Base-by-base conservation (phyloP, 1,140 invertebrate genomes). In the Rhyzopertha dominica region DNA sequence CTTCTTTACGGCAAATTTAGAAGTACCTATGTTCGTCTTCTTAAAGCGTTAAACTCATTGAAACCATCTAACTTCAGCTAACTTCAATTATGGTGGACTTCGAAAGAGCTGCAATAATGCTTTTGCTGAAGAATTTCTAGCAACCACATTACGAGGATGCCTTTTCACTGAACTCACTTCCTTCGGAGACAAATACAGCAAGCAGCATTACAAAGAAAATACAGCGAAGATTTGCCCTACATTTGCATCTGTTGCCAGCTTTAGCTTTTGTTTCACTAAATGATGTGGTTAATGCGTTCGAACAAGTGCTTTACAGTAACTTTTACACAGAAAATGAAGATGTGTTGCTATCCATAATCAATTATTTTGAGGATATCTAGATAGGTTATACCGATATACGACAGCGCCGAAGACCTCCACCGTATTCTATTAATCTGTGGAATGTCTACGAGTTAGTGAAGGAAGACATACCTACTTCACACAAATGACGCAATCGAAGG, bases 181-280 rank as follows among this genome's bases (percentile, higher is more conserved):
- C 18, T 42, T 10, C 32, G 40, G 40, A 30, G 40, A 42, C 25
- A 42, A 14, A 31, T 31, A 17, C 40, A 42, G 32, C 14, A 20
- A 2, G 24, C 12, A 31, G 28, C 16, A 30, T 31, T 42, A 22
- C 26, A 42, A 31, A 7, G 10, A 3, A 30, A 2, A 17, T 42
- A 42, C 14, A 18, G 17, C 19, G n/a, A 9, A 16, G 17, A 42
- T 36, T 36, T 36, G 34, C 16, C 18, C 34, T 16, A 16, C 34
- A 17, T 36, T n/a, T 26, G 24, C 24, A n/a, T 8, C 24, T 8
- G 9, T n/a, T n/a, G n/a, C n/a, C 7, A 19, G 34, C 5, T 22
- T 5, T 42, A 12, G 40, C 26, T 12, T 42, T 42, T 31, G 26
- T 31, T 12, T 16, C 40, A 8, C 19, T 31, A 31, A 28, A 30